Evolutionary conservation across 2,888 invertebrate species (phyloP).

Genomic region (Elmis aenea): DNA sequence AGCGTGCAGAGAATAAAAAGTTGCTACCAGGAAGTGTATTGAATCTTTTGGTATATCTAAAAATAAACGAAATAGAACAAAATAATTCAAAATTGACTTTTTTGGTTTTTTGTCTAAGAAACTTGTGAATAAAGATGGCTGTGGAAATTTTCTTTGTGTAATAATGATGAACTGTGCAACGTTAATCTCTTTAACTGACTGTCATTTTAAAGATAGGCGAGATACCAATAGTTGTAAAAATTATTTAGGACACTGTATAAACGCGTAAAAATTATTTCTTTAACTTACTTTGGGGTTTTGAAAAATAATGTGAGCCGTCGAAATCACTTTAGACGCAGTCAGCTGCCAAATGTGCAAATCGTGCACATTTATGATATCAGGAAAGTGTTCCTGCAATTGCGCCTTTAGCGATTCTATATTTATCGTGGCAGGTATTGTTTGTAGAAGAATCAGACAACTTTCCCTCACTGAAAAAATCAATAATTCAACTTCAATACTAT

Average conservation of each 20-base stretch:
- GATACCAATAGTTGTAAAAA: neutral
- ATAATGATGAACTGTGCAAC: no score
- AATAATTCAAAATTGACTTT: no score
- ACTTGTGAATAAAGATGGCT: no score
- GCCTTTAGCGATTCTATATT: slow-evolving; percentile 67
- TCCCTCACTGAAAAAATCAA: slow-evolving; percentile 68
- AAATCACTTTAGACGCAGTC: slow-evolving; percentile 71
- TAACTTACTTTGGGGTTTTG: slow-evolving; percentile 54
- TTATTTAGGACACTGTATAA: neutral
- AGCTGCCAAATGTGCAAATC: slow-evolving; percentile 89
- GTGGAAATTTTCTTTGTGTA: no score
- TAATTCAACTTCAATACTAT: no score
- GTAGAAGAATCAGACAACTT: slow-evolving; percentile 80
- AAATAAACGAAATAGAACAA: no score
- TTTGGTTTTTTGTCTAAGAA: no score
- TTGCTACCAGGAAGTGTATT: no score
- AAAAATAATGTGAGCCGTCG: slow-evolving; percentile 79
- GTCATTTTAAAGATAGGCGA: no score
- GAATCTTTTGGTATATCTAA: no score
- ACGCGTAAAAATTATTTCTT: neutral
- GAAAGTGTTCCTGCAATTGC: slow-evolving; percentile 61
- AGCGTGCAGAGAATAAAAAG: no score
- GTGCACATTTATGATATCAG: slow-evolving; percentile 71
- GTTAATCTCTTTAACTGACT: slow-evolving; percentile 1
- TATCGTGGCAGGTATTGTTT: slow-evolving; percentile 88